phyloP scores from a whole-genome alignment of 2,888 invertebrate genomes.

The Ophonus ardosiacus region DNA sequence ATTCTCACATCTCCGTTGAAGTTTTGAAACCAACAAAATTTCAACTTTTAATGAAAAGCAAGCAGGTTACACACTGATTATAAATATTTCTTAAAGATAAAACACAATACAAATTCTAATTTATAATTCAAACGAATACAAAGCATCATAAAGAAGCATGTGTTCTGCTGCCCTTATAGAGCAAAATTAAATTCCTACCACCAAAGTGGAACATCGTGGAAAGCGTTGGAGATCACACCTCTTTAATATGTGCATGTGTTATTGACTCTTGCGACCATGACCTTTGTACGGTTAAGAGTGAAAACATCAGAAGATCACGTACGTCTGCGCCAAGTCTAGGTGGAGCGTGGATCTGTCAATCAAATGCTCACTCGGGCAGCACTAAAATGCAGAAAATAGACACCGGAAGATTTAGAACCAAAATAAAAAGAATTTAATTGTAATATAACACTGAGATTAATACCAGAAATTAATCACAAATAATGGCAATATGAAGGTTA shows the following conservation, averaged over 20 bases:
- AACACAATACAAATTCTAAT: no score
- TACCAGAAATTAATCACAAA: no score
- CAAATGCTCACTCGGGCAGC: background rate
- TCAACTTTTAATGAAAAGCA: no score
- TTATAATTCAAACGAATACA: no score
- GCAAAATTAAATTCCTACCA: no score
- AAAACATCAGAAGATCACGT: conserved; percentile 43
- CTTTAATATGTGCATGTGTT: background rate
- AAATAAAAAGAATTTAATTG: background rate
- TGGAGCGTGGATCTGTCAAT: conserved; percentile 15
- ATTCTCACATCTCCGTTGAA: no score
- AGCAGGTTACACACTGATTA: no score
- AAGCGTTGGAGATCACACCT: conserved; percentile 19
- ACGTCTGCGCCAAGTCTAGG: conserved; percentile 42
- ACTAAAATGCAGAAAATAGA: background rate
- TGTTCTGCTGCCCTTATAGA: no score
- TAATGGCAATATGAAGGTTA: no score
- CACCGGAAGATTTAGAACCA: background rate
- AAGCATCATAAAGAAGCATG: no score
- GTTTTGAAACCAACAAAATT: no score
- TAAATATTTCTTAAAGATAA: no score
- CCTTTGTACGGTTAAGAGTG: conserved; percentile 57
- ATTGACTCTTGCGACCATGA: conserved; percentile 49
- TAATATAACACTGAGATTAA: background rate
- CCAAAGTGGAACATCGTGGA: background rate